Evolutionary conservation across 2,888 invertebrate species (phyloP).

Genomic region (Cephus rjabovi): DNA sequence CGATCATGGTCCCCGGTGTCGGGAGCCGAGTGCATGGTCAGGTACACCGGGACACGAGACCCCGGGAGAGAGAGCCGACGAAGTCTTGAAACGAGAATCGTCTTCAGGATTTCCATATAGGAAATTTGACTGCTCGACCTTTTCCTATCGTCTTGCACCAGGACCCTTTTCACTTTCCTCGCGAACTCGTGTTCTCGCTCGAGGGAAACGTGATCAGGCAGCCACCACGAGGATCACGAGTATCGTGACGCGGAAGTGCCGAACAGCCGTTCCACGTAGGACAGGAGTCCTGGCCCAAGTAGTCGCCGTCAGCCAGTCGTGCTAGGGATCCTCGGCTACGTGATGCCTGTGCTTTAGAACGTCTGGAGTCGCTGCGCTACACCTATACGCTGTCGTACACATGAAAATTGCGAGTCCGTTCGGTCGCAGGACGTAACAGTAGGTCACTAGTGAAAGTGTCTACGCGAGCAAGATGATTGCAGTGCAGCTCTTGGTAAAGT

Average conservation of each 20-base stretch:
- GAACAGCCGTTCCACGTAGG: too few relatives aligned
- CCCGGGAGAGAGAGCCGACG: not conserved
- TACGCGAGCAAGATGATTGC: conserved; percentile 57
- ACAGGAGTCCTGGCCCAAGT: not conserved
- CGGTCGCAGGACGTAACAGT: conserved; percentile 47
- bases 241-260: conserved; percentile 44
- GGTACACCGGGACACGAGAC: conserved; percentile 37
- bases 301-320: not conserved
- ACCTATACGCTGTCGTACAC: not conserved
- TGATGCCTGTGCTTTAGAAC: not conserved
- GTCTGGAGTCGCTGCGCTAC: conserved; percentile 19
- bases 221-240: conserved; percentile 7
- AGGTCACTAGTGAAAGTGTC: conserved; percentile 65
- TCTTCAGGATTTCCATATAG: not conserved
- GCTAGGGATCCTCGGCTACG: not conserved
- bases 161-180: not conserved
- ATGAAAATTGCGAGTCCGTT: not conserved
- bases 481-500: conserved; percentile 38
- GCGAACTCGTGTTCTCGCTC: not conserved
- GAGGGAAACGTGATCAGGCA: conserved; percentile 37
- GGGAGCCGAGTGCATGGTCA: conserved; percentile 51
- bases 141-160: not conserved
- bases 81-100: not conserved
- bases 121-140: not conserved
- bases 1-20: conserved; percentile 49